Conservation (phyloP, 2,113 vertebrate genomes). For the Oreocharis arfaki region DNA sequence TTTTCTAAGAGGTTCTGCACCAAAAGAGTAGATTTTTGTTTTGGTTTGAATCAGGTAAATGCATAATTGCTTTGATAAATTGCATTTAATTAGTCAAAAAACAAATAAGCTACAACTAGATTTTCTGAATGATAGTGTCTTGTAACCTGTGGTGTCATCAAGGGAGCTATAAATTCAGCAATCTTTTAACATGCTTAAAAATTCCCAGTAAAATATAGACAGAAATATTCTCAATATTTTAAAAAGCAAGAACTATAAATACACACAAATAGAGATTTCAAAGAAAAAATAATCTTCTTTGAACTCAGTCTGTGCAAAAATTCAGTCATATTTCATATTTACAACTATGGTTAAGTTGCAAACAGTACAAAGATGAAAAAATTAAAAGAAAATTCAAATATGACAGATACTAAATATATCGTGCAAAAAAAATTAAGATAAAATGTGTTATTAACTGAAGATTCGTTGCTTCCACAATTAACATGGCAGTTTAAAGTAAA, state of each 20-base stretch:
- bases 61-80: neutral
- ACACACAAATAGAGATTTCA: neutral
- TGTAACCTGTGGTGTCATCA: neutral
- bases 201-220: slow-evolving; percentile 1
- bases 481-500: neutral
- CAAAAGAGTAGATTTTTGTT: neutral
- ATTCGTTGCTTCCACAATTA: neutral
- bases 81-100: neutral
- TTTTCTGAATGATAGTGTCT: neutral
- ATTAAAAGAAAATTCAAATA: neutral
- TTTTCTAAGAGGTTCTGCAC: neutral
- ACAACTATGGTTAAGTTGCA: neutral
- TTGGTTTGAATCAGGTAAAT: neutral
- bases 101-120: neutral
- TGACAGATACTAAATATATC: neutral
- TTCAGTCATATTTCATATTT: neutral
- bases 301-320: neutral
- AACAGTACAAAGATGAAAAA: neutral
- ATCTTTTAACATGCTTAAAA: slow-evolving; percentile 8
- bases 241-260: neutral
- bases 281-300: neutral
- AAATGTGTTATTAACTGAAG: neutral
- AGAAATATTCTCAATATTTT: slow-evolving; percentile 5
- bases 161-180: neutral
- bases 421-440: neutral